Conservation (phyloP, 2,113 vertebrate genomes). For the Ovibos moschatus region DNA sequence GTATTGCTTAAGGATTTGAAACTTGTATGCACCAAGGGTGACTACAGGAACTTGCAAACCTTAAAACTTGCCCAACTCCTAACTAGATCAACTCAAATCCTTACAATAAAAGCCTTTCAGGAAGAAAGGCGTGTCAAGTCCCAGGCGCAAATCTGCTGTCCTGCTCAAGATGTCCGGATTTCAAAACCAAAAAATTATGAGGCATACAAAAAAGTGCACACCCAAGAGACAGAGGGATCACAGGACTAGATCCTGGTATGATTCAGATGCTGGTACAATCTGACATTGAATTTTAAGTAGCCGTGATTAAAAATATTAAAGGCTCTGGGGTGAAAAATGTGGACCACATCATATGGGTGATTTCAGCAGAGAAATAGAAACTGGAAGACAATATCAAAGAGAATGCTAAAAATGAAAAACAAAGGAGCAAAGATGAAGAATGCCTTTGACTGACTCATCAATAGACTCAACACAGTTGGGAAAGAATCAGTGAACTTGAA, state of each 20-base stretch:
- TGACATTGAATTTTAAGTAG: background rate
- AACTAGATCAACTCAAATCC: background rate
- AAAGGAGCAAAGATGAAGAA: background rate
- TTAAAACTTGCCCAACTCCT: background rate
- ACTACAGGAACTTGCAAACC: background rate
- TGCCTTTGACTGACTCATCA: background rate
- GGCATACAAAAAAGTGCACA: background rate
- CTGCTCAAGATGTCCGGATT: background rate
- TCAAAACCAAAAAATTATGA: background rate
- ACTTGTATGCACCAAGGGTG: background rate
- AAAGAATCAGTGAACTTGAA: background rate
- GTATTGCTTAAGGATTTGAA: background rate
- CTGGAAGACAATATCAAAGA: background rate
- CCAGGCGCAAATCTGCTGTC: background rate
- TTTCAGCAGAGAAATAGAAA: constrained; percentile 1
- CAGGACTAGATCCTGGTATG: background rate
- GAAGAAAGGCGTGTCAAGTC: background rate
- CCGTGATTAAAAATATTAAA: background rate
- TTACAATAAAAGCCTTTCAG: background rate
- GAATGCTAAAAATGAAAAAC: background rate
- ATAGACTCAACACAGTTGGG: background rate
- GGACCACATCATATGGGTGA: background rate
- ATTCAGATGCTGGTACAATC: background rate
- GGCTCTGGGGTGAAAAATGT: background rate
- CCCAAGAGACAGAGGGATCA: background rate